Base-by-base conservation (phyloP, 2,797 vertebrate genomes). In the Lophius americanus region DNA sequence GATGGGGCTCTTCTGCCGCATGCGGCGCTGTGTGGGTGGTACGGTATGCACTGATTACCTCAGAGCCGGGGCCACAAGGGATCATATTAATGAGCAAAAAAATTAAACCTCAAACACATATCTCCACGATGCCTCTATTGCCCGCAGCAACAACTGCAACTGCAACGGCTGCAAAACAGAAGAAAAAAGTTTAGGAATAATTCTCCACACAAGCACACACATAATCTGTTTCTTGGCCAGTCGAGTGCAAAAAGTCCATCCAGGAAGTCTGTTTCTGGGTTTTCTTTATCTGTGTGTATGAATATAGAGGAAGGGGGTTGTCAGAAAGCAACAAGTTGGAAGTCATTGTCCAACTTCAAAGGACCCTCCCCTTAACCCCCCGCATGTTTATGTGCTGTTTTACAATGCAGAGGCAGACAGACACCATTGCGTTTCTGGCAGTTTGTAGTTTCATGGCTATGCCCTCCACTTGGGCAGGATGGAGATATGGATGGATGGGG, bases 291-390 rank as follows among this genome's bases (percentile, higher is more conserved):
- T 62, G 67, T 77, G 58, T 76, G 60, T 51, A 53, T 51, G 38
- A 42, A 68, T 54, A 51, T 39, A 49, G 47, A 73, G 67, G 65
- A 56, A 52, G 8, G 65, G 46, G 47, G 38, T 13, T 39, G 55
- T 60, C 46, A 81, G 68, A 83, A 77, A 78, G 72, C 51, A 84
- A 85, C 89, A 91, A 87, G 88, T 90, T 89, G 67, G 78, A 91
- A 91, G 88, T 91, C 88, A 91, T 85, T 87, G 87, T 89, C 88
- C 74, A 71, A 79, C 87, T 88, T 93, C 88, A 93, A 91, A 92
- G 86, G 32, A 49, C 3, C 42, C 33, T 2, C 6, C 66, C 57
- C 33, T 6, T 39, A 62, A 56, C 43, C 10, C 32, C 59, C 51
- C 11, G 9, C 74, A 55, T 57, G 64, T 85, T 85, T 84, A 90